phyloP scores from a whole-genome alignment of 2,113 vertebrate species.

The Drymodes brunneopygia region DNA sequence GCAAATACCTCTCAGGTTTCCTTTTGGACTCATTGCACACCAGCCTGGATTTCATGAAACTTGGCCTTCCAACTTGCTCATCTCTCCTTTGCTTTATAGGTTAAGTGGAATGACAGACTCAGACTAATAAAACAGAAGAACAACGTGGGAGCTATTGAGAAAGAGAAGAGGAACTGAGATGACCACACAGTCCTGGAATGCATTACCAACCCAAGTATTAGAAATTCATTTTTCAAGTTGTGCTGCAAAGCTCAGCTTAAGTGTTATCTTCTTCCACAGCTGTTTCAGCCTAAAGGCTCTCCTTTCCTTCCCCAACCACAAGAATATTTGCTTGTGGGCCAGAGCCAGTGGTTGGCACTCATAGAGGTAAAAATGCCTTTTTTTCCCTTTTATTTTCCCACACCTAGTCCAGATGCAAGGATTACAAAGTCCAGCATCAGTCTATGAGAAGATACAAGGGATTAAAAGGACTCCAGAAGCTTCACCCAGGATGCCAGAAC shows the following conservation, averaged over 20 bases:
- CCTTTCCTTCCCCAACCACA: neutral
- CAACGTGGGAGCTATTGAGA: conserved; percentile 3
- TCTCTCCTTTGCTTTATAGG: conserved; percentile 1
- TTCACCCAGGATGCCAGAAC: neutral
- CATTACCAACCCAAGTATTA: neutral
- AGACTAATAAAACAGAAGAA: conserved; percentile 44
- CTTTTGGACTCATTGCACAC: neutral
- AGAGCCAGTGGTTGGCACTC: neutral
- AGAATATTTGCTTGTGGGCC: neutral
- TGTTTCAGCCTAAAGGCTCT: neutral
- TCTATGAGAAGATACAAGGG: neutral
- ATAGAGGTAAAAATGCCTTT: neutral
- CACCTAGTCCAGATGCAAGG: neutral
- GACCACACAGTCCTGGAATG: conserved; percentile 44
- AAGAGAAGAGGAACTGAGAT: conserved; percentile 10
- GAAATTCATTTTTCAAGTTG: neutral
- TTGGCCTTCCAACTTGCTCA: neutral
- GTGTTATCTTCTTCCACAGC: conserved; percentile 22
- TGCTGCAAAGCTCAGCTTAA: conserved; percentile 17
- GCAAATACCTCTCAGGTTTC: conserved; percentile 10
- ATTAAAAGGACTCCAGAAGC: neutral
- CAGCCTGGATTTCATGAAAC: neutral
- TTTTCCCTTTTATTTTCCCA: neutral
- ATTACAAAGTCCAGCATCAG: neutral
- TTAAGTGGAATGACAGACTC: conserved; percentile 43